These are phyloP conservation scores for Drosophila bifasciata DNA, from an alignment of 1,140 invertebrate genomes.

Conservation along the genomic window DNA sequence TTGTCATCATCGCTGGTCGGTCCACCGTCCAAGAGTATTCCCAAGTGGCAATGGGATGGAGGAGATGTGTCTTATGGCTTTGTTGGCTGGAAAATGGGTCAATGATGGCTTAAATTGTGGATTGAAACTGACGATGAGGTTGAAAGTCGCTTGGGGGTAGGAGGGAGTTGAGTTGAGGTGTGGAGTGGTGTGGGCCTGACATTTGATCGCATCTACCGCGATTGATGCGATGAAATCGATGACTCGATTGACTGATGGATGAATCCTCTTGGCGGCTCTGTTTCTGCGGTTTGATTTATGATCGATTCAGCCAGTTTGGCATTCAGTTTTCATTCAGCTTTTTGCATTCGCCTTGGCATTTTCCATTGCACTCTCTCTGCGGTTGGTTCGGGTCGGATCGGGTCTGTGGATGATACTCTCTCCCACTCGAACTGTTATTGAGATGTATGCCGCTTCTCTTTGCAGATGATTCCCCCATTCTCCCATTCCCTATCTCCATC, in stretches of 20 bases:
- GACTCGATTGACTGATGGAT: slow-evolving; percentile 61
- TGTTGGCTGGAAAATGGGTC: slow-evolving; percentile 64
- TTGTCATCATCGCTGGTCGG: slow-evolving; percentile 17
- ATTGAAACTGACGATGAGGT: slow-evolving; percentile 25
- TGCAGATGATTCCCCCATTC: not conserved
- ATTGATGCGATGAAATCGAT: slow-evolving; percentile 1
- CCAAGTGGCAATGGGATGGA: slow-evolving; percentile 32
- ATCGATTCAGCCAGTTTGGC: slow-evolving; percentile 46
- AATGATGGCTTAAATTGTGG: slow-evolving; percentile 81
- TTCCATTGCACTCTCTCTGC: slow-evolving; percentile 26
- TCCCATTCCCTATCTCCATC: not conserved
- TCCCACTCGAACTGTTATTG: slow-evolving; percentile 50
- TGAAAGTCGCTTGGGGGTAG: slow-evolving; percentile 16
- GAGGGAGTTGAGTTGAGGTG: not conserved
- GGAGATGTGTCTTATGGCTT: too few relatives aligned
- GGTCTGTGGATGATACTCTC: too few relatives aligned
- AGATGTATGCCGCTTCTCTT: slow-evolving; percentile 53
- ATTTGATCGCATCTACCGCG: slow-evolving; percentile 69
- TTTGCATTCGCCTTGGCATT: slow-evolving; percentile 27
- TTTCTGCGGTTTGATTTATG: slow-evolving; percentile 51
- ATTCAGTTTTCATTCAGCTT: slow-evolving; percentile 49
- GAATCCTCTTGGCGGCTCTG: slow-evolving; percentile 38
- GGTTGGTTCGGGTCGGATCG: not conserved
- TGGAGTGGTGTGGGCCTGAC: slow-evolving; percentile 58
- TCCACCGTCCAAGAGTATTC: slow-evolving; percentile 27